Evolutionary conservation across 2,888 invertebrate species (phyloP), one percentile per base, ranked within the genome.

Genomic region (Troglohyphantes excavatus): DNA sequence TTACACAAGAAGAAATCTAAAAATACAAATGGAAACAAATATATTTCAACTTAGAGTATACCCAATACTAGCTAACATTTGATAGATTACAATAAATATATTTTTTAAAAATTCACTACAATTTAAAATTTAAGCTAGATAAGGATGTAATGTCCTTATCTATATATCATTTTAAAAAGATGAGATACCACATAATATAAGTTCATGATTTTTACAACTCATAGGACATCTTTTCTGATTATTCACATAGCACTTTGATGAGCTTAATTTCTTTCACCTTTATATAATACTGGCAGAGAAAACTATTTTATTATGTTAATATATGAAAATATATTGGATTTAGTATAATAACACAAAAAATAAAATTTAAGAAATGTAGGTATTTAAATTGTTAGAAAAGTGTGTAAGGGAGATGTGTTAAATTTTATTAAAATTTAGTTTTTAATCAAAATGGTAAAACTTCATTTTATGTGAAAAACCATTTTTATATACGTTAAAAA

Each of bases 141-240:
- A 59, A 75, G 59, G 21, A 75, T 78, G 43, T 65, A 78, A 65
- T 43, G 65, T 39, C 39, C 39, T 75, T 61, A 61, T 53, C 5
- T 13, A n/a, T 53, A 5, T 53, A 17, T n/a, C n/a, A 53, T 53
- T 13, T 53, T 53, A 53, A 53, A 53, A 53, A 53, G 5, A n/a
- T 53, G n/a, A n/a, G 5, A 53, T 53, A 53, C n/a, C 53, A 53
- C 9, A 53, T 53, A 53, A 17, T 53, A n/a, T 53, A 53, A 53
- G 53, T 17, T 53, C n/a, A 53, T 53, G 17, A 53, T 53, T 53
- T 53, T 53, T 53, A n/a, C 53, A 53, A 53, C 5, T 17, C 5
- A n/a, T 17, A 53, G n/a, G n/a, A 53, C n/a, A 53, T 6, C 17
- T 39, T 53, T 17, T 53, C n/a, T 6, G 33, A 33, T 3, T 33